Percentiles rank a stretch among this genome's conserved stretches.
These are phyloP conservation scores for Pseudochromis fuscus DNA, from an alignment of 2,797 vertebrate genomes.

Conservation along the genomic window DNA sequence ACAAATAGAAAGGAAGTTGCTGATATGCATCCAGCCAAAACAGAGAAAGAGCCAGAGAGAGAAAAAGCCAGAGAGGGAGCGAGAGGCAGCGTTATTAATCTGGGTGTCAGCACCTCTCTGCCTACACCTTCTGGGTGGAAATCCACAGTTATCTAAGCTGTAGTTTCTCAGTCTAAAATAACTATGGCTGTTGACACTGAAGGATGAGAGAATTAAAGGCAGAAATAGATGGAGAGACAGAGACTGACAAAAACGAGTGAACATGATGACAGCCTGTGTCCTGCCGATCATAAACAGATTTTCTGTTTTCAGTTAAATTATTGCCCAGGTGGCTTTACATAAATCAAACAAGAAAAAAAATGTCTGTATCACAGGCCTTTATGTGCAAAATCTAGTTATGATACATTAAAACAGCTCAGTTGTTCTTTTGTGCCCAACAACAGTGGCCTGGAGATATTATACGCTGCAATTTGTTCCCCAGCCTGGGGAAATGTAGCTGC, in stretches of 20 bases:
- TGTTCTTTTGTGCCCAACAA: conserved; percentile 5
- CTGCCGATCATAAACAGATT: conserved; percentile 16
- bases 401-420: conserved; percentile 5
- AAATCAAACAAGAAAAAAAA: background rate
- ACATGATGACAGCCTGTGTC: conserved; percentile 25
- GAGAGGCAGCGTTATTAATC: conserved; percentile 66
- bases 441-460: conserved; percentile 12
- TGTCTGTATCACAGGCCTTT: background rate
- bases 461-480: conserved; percentile 9
- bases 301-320: background rate
- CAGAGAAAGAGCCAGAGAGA: conserved; percentile 11
- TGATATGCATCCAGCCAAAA: conserved; percentile 67
- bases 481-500: conserved; percentile 13
- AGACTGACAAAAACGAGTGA: background rate
- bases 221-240: background rate
- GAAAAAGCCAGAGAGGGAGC: conserved; percentile 17
- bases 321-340: background rate
- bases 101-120: conserved; percentile 68
- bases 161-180: conserved; percentile 58
- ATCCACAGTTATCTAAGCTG: conserved; percentile 65
- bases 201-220: conserved; percentile 33
- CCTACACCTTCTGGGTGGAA: conserved; percentile 41
- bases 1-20: conserved; percentile 69
- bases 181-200: conserved; percentile 48
- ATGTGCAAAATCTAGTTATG: background rate